A percentile compares a stretch with the other conserved stretches of the same genome.
These are phyloP conservation scores for Nestor notabilis DNA, from an alignment of 2,113 vertebrate genomes.

Conservation along the genomic window DNA sequence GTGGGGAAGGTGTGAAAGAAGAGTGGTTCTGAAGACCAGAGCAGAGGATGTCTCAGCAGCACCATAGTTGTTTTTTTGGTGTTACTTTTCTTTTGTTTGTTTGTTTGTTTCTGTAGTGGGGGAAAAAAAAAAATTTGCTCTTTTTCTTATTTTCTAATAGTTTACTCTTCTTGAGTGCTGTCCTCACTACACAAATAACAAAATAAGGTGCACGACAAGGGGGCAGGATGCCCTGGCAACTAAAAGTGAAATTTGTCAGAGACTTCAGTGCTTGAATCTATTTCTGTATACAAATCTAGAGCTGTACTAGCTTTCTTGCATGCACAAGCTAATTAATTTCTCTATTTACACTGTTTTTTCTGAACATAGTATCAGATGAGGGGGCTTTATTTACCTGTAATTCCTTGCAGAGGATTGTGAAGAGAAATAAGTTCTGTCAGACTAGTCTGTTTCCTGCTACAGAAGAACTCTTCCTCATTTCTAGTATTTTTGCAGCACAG, in stretches of 20 bases:
- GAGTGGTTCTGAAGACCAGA: neutral
- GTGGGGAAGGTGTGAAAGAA: neutral
- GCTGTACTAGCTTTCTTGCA: neutral
- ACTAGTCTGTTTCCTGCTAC: neutral
- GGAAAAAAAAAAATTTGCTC: neutral
- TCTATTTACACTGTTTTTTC: neutral
- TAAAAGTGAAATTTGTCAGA: neutral
- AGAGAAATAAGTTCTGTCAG: neutral
- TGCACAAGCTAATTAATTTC: neutral
- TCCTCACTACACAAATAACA: neutral
- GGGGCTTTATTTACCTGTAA: neutral
- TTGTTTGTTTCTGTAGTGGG: neutral
- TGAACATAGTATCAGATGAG: neutral
- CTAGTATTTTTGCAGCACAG: neutral
- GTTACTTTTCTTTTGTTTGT: neutral
- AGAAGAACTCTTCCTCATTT: neutral
- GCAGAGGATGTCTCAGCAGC: neutral
- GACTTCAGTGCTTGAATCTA: neutral
- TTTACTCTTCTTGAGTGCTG: neutral
- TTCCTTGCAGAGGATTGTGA: neutral
- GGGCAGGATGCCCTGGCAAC: neutral
- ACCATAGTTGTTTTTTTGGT: fast-evolving
- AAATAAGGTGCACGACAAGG: neutral
- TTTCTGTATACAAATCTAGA: neutral
- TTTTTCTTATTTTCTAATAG: neutral